Base-by-base conservation (phyloP, 2,888 invertebrate species). In the Mayetiola destructor region DNA sequence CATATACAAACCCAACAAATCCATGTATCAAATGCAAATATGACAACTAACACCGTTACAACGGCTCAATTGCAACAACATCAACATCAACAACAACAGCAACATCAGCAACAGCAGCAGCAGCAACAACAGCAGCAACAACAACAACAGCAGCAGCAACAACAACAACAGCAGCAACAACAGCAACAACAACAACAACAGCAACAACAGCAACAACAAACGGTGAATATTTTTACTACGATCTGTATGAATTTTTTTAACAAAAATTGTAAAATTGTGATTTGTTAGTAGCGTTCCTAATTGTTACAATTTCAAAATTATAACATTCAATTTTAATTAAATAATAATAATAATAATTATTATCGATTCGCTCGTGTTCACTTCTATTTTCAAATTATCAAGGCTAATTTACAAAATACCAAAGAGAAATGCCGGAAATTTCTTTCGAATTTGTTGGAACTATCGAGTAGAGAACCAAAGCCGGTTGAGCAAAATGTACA, bases 401-500 rank as follows among this genome's bases (percentile, higher is more conserved):
- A n/a, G 71, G 66, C 72, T 71, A 62, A 66, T 53, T 37, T 48
- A 35, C 88, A 88, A 72, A 91, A 90, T 77, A 90, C 91, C 74
- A 93, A 93, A 80, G 92, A 92, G 76, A 96, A 96, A 77, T 96
- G 96, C 78, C 86, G 94, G 68, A 96, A 94, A 76, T 96, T 96
- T 76, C 80, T 96, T 71, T 91, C 94, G 60, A 96, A 96, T 72
- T 80, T 96, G 63, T 80, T 96, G 69, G 93, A 93, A 71, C 76
- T 96, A 69, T 95, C 95, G 61, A 91, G 90, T 74, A 86, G 91
- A 72, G 95, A 96, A 74, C 92, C 94, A 59, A 87, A 85, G 70
- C 81, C 89, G 55, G 95, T 95, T 57, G 93, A 95, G 71, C 80
- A 82, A 64, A 94, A 89, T 75, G 95, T 95, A 59, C 80, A 91